Conservation (phyloP, 2,888 invertebrate genomes). For the Agrochola circellaris region DNA sequence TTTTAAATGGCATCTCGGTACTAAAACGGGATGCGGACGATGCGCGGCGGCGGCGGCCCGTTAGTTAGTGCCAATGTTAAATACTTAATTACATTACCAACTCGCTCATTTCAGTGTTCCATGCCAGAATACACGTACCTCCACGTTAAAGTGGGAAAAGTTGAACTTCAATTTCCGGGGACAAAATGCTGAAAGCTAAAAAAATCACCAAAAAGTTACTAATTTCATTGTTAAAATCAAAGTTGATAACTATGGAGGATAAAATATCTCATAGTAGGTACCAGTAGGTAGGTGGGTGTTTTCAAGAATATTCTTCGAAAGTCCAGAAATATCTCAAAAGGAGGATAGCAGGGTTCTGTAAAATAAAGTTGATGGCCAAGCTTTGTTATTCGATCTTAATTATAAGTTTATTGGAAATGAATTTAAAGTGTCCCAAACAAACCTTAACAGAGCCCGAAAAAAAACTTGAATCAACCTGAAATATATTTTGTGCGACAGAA, state of each 20-base stretch:
- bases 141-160: constrained; percentile 6
- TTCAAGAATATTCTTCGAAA: constrained; percentile 1
- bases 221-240: constrained; percentile 5
- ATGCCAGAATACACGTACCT: constrained; percentile 19
- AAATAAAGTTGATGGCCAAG: constrained; percentile 30
- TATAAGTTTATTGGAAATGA: constrained; percentile 31
- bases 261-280: neutral
- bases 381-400: constrained; percentile 40
- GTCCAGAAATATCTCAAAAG: constrained; percentile 6
- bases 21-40: no score
- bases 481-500: constrained; percentile 4
- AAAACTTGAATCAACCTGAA: neutral
- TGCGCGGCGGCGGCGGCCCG: no score
- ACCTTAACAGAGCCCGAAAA: constrained; percentile 2
- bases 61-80: constrained; percentile 11
- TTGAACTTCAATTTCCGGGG: constrained; percentile 20
- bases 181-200: neutral
- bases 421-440: constrained; percentile 16
- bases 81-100: constrained; percentile 4
- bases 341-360: neutral
- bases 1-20: neutral
- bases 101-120: constrained; percentile 7
- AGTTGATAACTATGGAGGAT: no score
- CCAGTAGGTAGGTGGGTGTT: neutral
- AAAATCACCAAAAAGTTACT: constrained; percentile 4